phyloP scores from a whole-genome alignment of 2,797 vertebrate species.

The Crax fasciolata region DNA sequence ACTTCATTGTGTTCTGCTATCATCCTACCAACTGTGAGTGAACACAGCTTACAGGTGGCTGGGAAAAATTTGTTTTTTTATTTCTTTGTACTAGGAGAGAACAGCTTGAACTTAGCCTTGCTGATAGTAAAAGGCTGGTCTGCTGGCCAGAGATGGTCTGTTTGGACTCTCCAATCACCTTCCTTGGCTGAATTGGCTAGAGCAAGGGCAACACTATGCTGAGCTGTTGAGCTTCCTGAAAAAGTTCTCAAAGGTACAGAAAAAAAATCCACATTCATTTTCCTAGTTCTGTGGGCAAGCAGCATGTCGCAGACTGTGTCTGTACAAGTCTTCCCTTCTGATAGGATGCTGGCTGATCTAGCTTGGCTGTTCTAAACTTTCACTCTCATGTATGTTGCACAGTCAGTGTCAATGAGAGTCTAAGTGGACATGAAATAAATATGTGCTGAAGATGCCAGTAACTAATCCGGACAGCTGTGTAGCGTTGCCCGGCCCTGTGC shows the following conservation, averaged over 20 bases:
- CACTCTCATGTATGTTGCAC: neutral
- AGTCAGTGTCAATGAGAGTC: neutral
- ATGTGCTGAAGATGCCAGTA: neutral
- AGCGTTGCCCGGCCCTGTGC: neutral
- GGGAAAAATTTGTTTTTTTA: neutral
- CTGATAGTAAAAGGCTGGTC: neutral
- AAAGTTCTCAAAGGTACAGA: neutral
- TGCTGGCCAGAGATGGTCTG: fast-evolving
- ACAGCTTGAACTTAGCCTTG: neutral
- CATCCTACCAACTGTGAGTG: neutral
- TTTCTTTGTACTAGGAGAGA: neutral
- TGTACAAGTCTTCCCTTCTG: neutral
- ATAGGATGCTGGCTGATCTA: neutral
- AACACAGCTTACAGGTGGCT: neutral
- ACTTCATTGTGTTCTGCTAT: neutral
- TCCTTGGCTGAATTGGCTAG: no score
- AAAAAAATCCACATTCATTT: neutral
- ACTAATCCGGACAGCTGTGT: neutral
- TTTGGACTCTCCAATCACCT: neutral
- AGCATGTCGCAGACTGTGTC: neutral
- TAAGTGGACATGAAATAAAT: neutral
- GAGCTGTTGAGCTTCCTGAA: neutral
- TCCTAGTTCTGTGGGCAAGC: neutral
- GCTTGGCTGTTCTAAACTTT: neutral
- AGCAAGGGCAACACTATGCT: neutral